Percentiles rank a stretch among this genome's conserved stretches.
Evolutionary conservation across 2,113 vertebrate genomes (phyloP).

Genomic region (Lipotes vexillifer): DNA sequence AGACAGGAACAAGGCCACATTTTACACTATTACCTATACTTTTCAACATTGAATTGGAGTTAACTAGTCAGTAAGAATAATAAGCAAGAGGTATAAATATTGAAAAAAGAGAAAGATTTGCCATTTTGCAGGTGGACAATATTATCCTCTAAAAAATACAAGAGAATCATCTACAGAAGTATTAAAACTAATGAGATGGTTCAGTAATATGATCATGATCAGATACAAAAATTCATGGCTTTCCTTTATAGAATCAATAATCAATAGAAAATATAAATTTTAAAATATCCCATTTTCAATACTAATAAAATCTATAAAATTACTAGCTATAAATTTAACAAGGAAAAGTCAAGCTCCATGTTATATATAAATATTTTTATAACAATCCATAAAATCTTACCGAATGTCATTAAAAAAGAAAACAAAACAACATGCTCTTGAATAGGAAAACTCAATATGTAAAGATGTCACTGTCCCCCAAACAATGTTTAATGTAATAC

Average conservation of each 20-base stretch:
- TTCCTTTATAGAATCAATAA: not conserved
- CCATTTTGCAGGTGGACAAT: not conserved
- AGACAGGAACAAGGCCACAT: not conserved
- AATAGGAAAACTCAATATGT: not conserved
- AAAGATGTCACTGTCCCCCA: not conserved
- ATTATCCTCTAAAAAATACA: not conserved
- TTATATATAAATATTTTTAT: not conserved
- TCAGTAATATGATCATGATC: not conserved
- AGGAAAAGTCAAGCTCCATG: not conserved
- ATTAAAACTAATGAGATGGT: not conserved
- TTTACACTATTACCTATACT: not conserved
- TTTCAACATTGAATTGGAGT: not conserved
- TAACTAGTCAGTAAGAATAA: not conserved
- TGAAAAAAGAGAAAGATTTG: not conserved
- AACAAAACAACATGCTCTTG: not conserved
- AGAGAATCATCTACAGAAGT: not conserved
- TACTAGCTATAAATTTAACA: not conserved
- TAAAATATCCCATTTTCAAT: not conserved
- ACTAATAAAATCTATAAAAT: not conserved
- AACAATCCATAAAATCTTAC: not conserved
- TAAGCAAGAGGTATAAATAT: not conserved
- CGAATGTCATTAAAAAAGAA: not conserved
- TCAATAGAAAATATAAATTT: not conserved
- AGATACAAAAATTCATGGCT: not conserved
- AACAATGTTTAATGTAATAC: not conserved